These are phyloP conservation scores for Sialis lutaria DNA, from an alignment of 2,888 invertebrate species.

Conservation along the genomic window DNA sequence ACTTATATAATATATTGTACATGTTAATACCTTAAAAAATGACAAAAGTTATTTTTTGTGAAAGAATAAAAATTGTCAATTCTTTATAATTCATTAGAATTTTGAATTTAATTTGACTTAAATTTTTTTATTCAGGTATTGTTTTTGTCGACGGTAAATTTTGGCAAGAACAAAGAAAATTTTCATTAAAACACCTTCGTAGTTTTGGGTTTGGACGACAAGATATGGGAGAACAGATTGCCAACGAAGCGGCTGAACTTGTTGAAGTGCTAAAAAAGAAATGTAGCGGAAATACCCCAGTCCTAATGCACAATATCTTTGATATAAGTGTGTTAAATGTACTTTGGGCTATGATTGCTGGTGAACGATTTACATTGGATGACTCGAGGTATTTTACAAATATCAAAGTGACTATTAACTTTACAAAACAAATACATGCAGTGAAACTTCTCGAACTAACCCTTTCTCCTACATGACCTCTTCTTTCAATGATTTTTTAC, in stretches of 20 bases:
- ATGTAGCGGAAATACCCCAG: constrained; percentile 18
- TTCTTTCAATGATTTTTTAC: no score
- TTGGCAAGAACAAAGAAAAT: constrained; percentile 49
- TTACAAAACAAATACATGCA: no score
- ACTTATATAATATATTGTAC: no score
- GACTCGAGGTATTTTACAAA: constrained; percentile 24
- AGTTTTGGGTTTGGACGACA: constrained; percentile 44
- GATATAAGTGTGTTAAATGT: constrained; percentile 47
- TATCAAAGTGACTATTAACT: no score
- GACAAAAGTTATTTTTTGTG: not conserved
- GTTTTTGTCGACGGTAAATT: constrained; percentile 48
- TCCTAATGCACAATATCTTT: constrained; percentile 33
- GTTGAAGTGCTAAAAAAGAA: constrained; percentile 26
- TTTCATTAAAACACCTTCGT: constrained; percentile 43
- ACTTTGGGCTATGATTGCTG: constrained; percentile 52
- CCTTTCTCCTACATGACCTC: no score
- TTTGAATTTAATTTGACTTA: no score
- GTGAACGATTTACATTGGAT: constrained; percentile 40
- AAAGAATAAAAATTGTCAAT: not conserved
- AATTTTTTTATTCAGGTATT: constrained; percentile 29
- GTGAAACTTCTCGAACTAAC: no score
- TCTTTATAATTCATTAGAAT: not conserved
- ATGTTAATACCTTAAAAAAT: no score
- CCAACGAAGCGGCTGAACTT: constrained; percentile 34
- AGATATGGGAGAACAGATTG: constrained; percentile 40